These are phyloP conservation scores for Spea multiplicata DNA, from an alignment of 2,113 vertebrate species.

Conservation along the genomic window DNA sequence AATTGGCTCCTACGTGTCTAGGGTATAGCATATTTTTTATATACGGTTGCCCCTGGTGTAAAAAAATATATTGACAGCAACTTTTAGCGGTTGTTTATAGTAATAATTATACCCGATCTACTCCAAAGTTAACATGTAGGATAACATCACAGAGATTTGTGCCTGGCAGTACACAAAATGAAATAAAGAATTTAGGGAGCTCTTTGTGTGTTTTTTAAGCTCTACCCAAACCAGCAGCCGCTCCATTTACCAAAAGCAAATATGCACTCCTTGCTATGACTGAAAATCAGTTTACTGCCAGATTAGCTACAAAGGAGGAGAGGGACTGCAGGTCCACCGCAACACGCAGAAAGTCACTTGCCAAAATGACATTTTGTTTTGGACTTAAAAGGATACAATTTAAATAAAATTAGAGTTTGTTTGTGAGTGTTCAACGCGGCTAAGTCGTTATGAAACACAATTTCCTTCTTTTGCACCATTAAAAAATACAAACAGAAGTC, in stretches of 20 bases:
- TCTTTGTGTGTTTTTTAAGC: not conserved
- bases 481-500: no score
- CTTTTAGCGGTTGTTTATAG: no score
- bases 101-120: no score
- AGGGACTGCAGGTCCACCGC: not conserved
- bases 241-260: constrained; percentile 18
- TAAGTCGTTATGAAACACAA: no score
- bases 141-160: not conserved
- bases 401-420: no score
- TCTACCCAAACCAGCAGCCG: constrained; percentile 5
- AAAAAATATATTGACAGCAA: no score
- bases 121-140: not conserved
- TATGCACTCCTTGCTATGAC: constrained; percentile 3
- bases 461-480: no score
- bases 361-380: not conserved
- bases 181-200: not conserved
- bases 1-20: no score
- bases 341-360: constrained; percentile 11
- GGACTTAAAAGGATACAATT: not conserved
- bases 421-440: no score
- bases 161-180: constrained; percentile 8
- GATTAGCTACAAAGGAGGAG: constrained; percentile 20
- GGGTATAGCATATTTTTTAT: no score
- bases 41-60: no score
- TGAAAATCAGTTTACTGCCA: constrained; percentile 20